phyloP scores from a whole-genome alignment of 2,113 vertebrate genomes.

The Aegithalos caudatus region DNA sequence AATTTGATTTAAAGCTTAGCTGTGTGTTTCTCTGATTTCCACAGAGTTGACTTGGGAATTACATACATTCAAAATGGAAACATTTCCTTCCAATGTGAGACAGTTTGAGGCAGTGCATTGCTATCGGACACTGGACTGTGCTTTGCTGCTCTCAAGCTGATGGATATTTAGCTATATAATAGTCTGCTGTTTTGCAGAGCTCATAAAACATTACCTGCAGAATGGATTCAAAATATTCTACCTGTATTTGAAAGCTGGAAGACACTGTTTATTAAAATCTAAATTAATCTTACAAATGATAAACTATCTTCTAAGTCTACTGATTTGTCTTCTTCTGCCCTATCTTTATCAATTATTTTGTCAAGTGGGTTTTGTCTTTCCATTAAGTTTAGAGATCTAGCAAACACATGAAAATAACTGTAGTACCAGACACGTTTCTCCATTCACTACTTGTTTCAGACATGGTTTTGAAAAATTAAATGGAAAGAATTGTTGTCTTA shows the following conservation, averaged over 20 bases:
- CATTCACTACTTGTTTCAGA: background rate
- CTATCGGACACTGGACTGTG: background rate
- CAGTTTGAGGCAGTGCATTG: accelerated
- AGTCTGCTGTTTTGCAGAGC: background rate
- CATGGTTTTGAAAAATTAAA: background rate
- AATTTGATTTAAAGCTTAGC: background rate
- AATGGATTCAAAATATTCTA: background rate
- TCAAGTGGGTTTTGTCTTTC: background rate
- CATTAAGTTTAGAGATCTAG: background rate
- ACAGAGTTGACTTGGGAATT: background rate
- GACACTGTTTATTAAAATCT: background rate
- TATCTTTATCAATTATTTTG: background rate
- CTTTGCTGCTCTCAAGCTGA: background rate
- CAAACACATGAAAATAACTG: background rate
- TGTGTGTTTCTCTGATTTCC: background rate
- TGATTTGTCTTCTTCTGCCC: background rate
- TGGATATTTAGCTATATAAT: background rate
- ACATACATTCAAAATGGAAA: background rate
- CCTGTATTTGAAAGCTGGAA: background rate
- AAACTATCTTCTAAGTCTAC: background rate
- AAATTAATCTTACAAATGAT: background rate
- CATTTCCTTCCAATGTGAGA: background rate
- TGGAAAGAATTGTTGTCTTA: background rate
- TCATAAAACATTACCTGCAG: background rate
- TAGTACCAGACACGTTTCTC: background rate